Conservation (phyloP, 2,113 vertebrate genomes). For the Ceratotherium simum region DNA sequence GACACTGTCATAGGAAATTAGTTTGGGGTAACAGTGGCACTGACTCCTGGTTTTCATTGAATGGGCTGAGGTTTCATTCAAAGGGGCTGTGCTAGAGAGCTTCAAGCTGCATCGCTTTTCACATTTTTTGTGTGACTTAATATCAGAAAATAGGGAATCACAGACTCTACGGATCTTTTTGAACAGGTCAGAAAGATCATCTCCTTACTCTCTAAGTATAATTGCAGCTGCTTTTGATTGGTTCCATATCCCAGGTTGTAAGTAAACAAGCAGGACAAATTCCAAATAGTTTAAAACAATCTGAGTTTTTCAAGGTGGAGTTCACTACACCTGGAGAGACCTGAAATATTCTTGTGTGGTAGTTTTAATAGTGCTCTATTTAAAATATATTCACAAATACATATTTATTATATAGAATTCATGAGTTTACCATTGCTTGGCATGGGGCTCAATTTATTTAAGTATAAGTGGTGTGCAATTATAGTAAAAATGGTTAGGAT, state of each 20-base stretch:
- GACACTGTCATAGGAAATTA: not conserved
- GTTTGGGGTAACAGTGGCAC: not conserved
- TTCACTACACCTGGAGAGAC: not conserved
- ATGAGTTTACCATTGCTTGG: not conserved
- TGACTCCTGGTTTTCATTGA: not conserved
- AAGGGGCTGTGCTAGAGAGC: not conserved
- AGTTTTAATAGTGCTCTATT: not conserved
- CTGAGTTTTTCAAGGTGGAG: not conserved
- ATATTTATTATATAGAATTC: not conserved
- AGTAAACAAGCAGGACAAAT: not conserved
- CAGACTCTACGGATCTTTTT: not conserved
- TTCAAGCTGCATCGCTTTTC: not conserved
- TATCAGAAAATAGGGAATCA: not conserved
- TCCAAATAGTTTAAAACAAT: not conserved
- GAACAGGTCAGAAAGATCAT: not conserved
- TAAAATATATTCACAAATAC: not conserved
- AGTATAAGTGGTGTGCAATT: not conserved
- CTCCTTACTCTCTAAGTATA: not conserved
- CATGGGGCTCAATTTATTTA: not conserved
- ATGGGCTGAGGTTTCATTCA: not conserved
- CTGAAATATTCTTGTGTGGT: not conserved
- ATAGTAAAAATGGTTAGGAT: not conserved
- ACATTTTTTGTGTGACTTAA: not conserved
- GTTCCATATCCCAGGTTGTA: not conserved
- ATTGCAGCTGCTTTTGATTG: not conserved